phyloP scores from a whole-genome alignment of 2,113 vertebrate genomes.

The Chinchilla lanigera region DNA sequence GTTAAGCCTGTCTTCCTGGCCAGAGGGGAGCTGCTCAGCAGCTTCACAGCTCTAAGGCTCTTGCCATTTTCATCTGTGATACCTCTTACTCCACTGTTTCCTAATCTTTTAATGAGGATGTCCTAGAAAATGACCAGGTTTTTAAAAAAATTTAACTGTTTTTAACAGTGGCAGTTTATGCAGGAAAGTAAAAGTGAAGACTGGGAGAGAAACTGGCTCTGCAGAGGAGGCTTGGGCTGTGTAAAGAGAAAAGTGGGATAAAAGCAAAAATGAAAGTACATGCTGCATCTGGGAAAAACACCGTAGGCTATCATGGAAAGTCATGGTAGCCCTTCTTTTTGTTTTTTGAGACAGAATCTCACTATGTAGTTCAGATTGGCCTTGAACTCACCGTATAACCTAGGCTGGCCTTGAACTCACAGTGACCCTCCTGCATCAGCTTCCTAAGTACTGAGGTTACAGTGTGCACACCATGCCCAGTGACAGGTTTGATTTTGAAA shows the following conservation, averaged over 20 bases:
- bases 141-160: background rate
- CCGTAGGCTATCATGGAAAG: background rate
- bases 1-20: background rate
- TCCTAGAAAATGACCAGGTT: background rate
- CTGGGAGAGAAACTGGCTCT: background rate
- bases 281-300: background rate
- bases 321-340: background rate
- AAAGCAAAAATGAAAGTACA: background rate
- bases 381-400: background rate
- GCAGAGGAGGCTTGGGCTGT: background rate
- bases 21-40: background rate
- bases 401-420: background rate
- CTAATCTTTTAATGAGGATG: background rate
- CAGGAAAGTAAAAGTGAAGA: background rate
- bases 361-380: background rate
- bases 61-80: background rate
- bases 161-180: background rate
- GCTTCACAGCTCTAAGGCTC: background rate
- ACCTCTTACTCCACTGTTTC: background rate
- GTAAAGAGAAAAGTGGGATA: background rate
- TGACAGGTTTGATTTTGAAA: background rate
- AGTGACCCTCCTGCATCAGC: background rate
- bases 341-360: background rate
- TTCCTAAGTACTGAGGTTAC: background rate
- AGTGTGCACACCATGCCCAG: background rate